Evolutionary conservation across 1,140 invertebrate species (phyloP).

Genomic region (Pseudomyrmex dendroicus): DNA sequence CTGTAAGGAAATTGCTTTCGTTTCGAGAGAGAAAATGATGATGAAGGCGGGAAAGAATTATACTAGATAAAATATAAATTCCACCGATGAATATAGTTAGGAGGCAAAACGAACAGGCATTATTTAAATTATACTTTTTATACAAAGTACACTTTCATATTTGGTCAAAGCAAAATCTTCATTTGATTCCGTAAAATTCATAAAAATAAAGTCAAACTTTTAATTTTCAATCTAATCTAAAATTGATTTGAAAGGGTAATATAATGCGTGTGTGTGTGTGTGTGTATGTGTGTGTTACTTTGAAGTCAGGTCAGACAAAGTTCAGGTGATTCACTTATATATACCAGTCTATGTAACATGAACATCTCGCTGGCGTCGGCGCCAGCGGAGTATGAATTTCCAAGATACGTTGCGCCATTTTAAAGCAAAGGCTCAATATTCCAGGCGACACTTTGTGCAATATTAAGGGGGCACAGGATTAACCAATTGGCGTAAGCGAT

Average conservation of each 20-base stretch:
- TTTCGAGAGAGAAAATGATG: conserved; percentile 4
- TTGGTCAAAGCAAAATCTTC: not conserved
- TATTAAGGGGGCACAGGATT: conserved; percentile 48
- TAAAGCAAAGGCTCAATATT: conserved; percentile 33
- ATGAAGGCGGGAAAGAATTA: conserved; percentile 8
- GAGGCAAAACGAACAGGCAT: not conserved
- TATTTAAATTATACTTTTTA: not conserved
- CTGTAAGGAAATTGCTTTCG: conserved; percentile 14
- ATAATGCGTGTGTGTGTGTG: no score
- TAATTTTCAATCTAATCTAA: not conserved
- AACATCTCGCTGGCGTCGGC: conserved; percentile 12
- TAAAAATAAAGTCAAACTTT: not conserved
- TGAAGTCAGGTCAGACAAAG: conserved; percentile 10
- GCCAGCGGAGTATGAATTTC: conserved; percentile 24
- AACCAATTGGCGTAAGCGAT: conserved; percentile 52
- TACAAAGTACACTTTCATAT: not conserved
- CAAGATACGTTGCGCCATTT: conserved; percentile 41
- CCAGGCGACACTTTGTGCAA: conserved; percentile 21
- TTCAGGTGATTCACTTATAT: conserved; percentile 12
- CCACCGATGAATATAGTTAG: not conserved
- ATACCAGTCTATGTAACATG: conserved; percentile 24
- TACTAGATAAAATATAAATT: conserved; percentile 26
- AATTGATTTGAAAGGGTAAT: conserved; percentile 11
- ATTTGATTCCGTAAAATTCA: conserved; percentile 2
- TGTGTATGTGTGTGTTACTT: not conserved